Conservation (phyloP, 2,113 vertebrate genomes). For the Antechinus flavipes region DNA sequence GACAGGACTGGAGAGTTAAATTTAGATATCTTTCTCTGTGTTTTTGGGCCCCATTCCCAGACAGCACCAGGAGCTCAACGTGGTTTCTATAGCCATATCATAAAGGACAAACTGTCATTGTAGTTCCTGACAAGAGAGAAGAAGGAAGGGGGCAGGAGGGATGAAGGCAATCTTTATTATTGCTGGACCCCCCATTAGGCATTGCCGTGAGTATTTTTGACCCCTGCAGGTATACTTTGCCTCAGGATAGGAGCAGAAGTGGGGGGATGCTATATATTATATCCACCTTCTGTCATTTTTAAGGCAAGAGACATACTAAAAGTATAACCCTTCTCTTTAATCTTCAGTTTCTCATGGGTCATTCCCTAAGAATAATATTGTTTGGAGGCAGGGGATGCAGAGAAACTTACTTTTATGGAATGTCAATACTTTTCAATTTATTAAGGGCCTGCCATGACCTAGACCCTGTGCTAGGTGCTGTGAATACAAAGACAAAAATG, state of each 20-base stretch:
- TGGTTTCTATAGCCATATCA: conserved; percentile 34
- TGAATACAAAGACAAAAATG: background rate
- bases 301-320: background rate
- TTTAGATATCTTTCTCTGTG: conserved; percentile 61
- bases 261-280: background rate
- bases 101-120: conserved; percentile 27
- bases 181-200: conserved; percentile 72
- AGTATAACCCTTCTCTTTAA: background rate
- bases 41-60: conserved; percentile 50
- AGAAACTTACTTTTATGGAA: background rate
- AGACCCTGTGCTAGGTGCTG: background rate
- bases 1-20: conserved; percentile 34
- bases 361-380: background rate
- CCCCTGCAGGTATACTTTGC: background rate
- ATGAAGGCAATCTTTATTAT: conserved; percentile 20
- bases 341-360: conserved; percentile 10
- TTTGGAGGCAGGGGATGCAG: background rate
- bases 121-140: conserved; percentile 28
- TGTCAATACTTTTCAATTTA: conserved; percentile 8
- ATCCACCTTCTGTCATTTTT: background rate
- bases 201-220: conserved; percentile 74
- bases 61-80: conserved; percentile 53
- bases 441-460: background rate
- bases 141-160: background rate
- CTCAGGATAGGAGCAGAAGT: background rate